phyloP scores from a whole-genome alignment of 2,113 vertebrate genomes.

The Setophaga kirtlandii region DNA sequence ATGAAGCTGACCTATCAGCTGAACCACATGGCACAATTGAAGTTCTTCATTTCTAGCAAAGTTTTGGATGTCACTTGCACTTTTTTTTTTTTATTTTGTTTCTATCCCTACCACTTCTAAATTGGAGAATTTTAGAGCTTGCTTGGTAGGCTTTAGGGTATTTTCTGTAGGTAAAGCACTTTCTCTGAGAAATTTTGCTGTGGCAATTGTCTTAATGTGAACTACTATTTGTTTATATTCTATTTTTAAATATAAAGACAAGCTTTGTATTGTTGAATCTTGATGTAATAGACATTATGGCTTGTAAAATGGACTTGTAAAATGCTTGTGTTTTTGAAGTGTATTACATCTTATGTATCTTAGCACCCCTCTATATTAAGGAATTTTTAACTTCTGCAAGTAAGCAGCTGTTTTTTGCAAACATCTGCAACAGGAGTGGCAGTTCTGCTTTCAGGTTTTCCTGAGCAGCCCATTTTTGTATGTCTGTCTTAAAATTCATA shows the following conservation, averaged over 20 bases:
- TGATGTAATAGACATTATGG: neutral
- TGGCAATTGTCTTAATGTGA: constrained; percentile 36
- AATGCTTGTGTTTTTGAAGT: neutral
- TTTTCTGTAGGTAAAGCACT: constrained; percentile 22
- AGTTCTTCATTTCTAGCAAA: neutral
- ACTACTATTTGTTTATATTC: constrained; percentile 37
- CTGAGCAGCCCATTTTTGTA: neutral
- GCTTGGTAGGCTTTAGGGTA: neutral
- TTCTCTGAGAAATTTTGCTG: constrained; percentile 5
- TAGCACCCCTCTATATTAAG: neutral
- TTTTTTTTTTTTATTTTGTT: neutral
- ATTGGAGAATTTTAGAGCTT: neutral
- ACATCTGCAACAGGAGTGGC: neutral
- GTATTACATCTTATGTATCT: neutral
- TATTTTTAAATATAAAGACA: constrained; percentile 47
- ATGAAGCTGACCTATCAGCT: neutral
- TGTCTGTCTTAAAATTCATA: neutral
- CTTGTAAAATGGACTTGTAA: constrained; percentile 36
- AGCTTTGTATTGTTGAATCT: constrained; percentile 39
- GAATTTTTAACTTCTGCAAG: neutral
- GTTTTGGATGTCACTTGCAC: neutral
- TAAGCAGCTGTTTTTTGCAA: neutral
- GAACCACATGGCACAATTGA: neutral
- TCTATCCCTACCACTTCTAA: neutral
- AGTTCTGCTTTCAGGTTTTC: neutral